Evolutionary conservation across 2,888 invertebrate genomes (phyloP), one percentile per base, ranked within the genome.

Genomic region (Cephus nigrinus): DNA sequence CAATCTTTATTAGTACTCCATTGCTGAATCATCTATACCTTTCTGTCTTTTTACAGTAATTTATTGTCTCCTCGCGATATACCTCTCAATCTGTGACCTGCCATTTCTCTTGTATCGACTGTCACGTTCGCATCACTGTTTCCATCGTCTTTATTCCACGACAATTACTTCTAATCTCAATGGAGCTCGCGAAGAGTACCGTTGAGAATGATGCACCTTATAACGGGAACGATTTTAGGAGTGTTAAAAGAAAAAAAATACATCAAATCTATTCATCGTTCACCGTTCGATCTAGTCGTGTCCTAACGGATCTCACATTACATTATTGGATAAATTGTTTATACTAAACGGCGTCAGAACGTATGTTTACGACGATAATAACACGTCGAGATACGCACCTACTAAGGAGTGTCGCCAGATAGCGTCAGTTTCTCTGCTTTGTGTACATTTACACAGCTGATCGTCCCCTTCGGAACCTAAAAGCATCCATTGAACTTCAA

Each of bases 391-490:
- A 79, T 79, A 79, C 75, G 33, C 35, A 68, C 82, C 55, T 55
- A 55, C 55, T 55, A 55, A 55, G 55, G 23, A 83, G 81, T 83
- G 81, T 84, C 82, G 79, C 77, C 75, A 80, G 82, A 85, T 85
- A 85, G 81, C 80, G 78, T 79, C 76, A 36, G 79, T 75, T 78
- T 69, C 75, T 73, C 76, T 81, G 84, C 80, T 85, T 85, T 85
- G 84, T 84, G 83, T 80, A 85, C 82, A 81, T 74, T 79, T 55
- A 55, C 78, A 74, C 85, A 84, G 82, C 85, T 84, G 84, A 85
- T 85, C 55, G 55, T 55, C 55, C 55, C 55, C 15, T 15, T 55
- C 55, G 55, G 9, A 55, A 15, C 55, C 55, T 55, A 55, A 23
- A 55, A 23, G 55, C 23, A 55, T 55, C 40, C 55, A 55, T 55